These are phyloP conservation scores for Champsocephalus gunnari DNA, from an alignment of 2,797 vertebrate species.

Conservation along the genomic window DNA sequence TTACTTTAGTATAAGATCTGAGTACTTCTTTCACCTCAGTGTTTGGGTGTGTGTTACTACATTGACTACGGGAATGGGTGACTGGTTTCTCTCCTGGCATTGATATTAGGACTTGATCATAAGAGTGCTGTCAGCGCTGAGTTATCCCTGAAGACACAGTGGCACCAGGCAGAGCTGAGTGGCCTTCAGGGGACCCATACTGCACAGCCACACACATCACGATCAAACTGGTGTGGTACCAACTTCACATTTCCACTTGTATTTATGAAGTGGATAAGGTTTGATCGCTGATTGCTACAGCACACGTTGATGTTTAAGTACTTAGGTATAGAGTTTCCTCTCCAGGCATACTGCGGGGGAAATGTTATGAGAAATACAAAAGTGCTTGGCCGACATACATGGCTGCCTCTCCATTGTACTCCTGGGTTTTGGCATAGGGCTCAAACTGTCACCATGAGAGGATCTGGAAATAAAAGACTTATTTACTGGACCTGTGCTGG, in stretches of 20 bases:
- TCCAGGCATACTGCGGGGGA: slow-evolving; percentile 31
- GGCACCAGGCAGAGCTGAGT: slow-evolving; percentile 59
- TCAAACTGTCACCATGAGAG: slow-evolving; percentile 60
- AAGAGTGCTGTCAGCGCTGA: slow-evolving; percentile 57
- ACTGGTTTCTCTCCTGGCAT: slow-evolving; percentile 49
- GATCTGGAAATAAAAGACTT: slow-evolving; percentile 64
- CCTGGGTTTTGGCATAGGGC: slow-evolving; percentile 53
- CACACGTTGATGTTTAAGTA: slow-evolving; percentile 53
- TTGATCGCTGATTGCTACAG: slow-evolving; percentile 17
- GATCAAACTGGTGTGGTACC: slow-evolving; percentile 34
- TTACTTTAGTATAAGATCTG: too few species aligned
- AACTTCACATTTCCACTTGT: slow-evolving; percentile 37
- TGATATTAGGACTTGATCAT: slow-evolving; percentile 63
- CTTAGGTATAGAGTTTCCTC: slow-evolving; percentile 60
- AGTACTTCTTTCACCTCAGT: not conserved
- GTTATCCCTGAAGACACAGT: slow-evolving; percentile 65
- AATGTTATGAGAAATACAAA: slow-evolving; percentile 64
- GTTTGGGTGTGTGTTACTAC: slow-evolving; percentile 34
- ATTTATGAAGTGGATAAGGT: slow-evolving; percentile 37
- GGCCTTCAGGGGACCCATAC: slow-evolving; percentile 41
- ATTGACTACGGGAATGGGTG: slow-evolving; percentile 27
- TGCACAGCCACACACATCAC: slow-evolving; percentile 50
- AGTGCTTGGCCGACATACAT: slow-evolving; percentile 49
- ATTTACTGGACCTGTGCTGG: slow-evolving; percentile 55
- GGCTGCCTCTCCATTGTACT: slow-evolving; percentile 61